These are phyloP conservation scores for Sebastes itinus DNA, from an alignment of 2,797 vertebrate genomes.

Conservation along the genomic window DNA sequence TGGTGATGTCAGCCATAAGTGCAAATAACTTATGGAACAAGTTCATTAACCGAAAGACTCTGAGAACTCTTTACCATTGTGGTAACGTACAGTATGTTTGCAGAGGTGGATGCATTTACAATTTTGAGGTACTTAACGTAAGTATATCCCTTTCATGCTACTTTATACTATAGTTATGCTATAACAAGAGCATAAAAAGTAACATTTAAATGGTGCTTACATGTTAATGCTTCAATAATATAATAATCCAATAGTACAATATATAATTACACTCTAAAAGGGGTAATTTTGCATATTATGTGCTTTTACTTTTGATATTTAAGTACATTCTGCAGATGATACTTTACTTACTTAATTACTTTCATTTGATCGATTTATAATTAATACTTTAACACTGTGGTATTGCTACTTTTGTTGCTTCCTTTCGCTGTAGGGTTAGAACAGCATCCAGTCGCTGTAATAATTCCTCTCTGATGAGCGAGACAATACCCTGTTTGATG, in stretches of 20 bases:
- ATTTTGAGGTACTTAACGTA: neutral
- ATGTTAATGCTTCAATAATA: neutral
- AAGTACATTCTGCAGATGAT: neutral
- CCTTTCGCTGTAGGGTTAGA: neutral
- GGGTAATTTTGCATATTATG: neutral
- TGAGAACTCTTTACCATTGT: neutral
- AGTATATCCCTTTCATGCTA: neutral
- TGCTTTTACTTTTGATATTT: neutral
- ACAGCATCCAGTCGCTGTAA: neutral
- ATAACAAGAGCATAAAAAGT: neutral
- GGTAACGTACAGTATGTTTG: neutral
- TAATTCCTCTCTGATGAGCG: neutral
- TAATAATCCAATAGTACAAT: neutral
- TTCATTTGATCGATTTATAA: neutral
- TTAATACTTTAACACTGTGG: neutral
- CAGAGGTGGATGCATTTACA: neutral
- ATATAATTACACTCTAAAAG: neutral
- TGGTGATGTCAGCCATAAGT: neutral
- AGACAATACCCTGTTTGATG: slow-evolving; percentile 10
- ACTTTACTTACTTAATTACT: neutral
- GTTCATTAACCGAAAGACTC: neutral
- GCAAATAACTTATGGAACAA: neutral
- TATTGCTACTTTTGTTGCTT: neutral
- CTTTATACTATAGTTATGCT: neutral
- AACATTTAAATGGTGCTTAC: neutral